phyloP scores from a whole-genome alignment of 2,888 invertebrate species.

The Aporophyla lueneburgensis region DNA sequence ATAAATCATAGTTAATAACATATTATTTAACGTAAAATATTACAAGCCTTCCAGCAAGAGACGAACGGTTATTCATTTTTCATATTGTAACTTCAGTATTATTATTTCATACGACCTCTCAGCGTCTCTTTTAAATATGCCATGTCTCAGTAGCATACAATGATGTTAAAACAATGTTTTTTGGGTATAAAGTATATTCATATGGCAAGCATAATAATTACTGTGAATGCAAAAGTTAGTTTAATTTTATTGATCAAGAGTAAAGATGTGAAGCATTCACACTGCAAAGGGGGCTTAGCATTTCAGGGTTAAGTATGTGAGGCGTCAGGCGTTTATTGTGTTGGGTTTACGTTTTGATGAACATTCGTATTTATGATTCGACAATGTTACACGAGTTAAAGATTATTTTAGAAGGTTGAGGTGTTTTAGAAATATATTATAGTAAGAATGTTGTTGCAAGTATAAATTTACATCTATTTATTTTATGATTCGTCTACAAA shows the following conservation, averaged over 20 bases:
- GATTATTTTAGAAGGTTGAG: neutral
- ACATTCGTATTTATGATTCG: neutral
- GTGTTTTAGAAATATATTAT: neutral
- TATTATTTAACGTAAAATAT: neutral
- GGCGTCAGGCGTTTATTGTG: neutral
- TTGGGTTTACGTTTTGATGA: constrained; percentile 14
- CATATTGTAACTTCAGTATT: neutral
- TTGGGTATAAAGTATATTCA: neutral
- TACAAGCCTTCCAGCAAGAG: neutral
- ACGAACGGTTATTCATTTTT: too few species aligned
- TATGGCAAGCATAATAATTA: too few species aligned
- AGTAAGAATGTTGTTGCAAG: neutral
- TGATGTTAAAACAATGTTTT: neutral
- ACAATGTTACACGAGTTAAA: neutral
- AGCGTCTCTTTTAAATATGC: neutral
- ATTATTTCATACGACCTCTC: neutral
- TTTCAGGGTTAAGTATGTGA: neutral
- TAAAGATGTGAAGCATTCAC: neutral
- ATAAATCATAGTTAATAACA: neutral
- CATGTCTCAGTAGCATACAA: neutral
- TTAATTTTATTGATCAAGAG: neutral
- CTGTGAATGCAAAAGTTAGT: neutral
- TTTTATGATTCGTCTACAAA: neutral
- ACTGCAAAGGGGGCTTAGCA: too few species aligned
- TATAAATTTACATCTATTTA: neutral